phyloP scores from a whole-genome alignment of 2,113 vertebrate genomes.

The Gulo gulo region DNA sequence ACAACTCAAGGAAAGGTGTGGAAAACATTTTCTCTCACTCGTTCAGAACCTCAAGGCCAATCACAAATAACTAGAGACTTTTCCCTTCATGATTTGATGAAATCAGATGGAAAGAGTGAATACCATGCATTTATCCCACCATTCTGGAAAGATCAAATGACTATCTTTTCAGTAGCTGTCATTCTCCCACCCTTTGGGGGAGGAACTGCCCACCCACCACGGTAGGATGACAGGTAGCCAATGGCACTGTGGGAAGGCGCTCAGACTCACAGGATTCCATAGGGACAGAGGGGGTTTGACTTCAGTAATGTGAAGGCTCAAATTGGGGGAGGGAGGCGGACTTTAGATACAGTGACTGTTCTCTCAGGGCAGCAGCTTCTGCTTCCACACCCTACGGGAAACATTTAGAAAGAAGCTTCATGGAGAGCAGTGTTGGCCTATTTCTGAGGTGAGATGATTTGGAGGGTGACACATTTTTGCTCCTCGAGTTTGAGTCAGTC shows the following conservation, averaged over 20 bases:
- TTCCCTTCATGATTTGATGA: background rate
- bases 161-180: background rate
- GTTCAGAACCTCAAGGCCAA: background rate
- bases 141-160: background rate
- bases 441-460: background rate
- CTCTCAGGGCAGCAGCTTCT: background rate
- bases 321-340: background rate
- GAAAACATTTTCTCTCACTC: background rate
- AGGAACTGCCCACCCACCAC: background rate
- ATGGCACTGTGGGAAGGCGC: background rate
- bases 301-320: background rate
- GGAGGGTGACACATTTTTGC: background rate
- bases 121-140: background rate
- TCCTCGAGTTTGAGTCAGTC: background rate
- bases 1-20: background rate
- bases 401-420: background rate
- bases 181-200: background rate
- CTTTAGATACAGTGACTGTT: background rate
- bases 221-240: background rate
- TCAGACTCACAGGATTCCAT: background rate
- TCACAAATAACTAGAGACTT: background rate
- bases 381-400: background rate
- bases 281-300: background rate
- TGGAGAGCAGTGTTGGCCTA: background rate
- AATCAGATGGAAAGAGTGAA: background rate